Evolutionary conservation across 1,140 invertebrate species (phyloP), one percentile per base, ranked within the genome.

Genomic region (Drosophila bocki): DNA sequence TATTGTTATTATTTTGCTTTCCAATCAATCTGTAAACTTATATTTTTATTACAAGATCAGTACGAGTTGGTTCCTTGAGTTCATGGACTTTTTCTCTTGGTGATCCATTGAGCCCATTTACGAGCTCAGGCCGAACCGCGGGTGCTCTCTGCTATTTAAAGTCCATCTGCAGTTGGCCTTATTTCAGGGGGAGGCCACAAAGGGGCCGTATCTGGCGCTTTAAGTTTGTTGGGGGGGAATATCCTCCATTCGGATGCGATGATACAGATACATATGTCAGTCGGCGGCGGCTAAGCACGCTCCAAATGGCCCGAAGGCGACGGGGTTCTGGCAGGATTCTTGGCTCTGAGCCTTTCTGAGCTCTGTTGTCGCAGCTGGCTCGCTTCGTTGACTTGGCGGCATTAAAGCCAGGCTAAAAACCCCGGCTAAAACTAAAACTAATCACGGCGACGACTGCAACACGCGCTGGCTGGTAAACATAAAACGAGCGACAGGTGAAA

Each of bases 121-220:
- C 33, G 35, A 60, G 53, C 65, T 50, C 56, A 78, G 61, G 56
- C 51, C 60, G 77, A 85, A 58, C 82, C 76, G 83, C 83, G 69
- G 80, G 83, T 62, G 63, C 56, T 74, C 57, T 70, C 60, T 54
- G 71, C 76, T 83, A 74, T 83, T 86, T 86, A 86, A 87, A 86
- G 80, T 51, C 79, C 70, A 57, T 82, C 69, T 82, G 79, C 69
- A 63, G 78, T 67, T 81, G 82, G 75, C 82, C 81, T 68, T 60
- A 67, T 63, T 84, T 58, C 47, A 29, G 63, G n/a, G 33, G 50
- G 53, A 22, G 19, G 62, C 39, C 37, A 53, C 22, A 9, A n/a
- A 42, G 33, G 32, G 47, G 29, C 7, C 33, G 37, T 44, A 44
- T 64, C 39, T 33, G 29, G 17, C 32, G 69, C 71, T 75, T 75